Evolutionary conservation across 2,113 vertebrate genomes (phyloP), one percentile per base, ranked within the genome.

Genomic region (Variabilichromis moorii): DNA sequence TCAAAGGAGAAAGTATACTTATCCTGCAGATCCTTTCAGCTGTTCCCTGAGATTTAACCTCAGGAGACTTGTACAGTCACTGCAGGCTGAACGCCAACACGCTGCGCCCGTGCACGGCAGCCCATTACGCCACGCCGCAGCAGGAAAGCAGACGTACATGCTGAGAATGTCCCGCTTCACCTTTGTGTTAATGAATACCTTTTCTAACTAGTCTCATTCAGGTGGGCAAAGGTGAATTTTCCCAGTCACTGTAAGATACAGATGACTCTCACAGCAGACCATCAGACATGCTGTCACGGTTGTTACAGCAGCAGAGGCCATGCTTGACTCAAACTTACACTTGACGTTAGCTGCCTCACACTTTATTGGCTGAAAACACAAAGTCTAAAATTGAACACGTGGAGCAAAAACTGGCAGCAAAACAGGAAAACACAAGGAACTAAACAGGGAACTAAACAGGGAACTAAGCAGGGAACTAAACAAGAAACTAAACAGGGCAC

Each of bases 401-500:
- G 2, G 5, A 24, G 12, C 63, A 71, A 3, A 42, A 71, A 24
- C 63, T 14, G 35, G 63, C 31, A 66, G 61, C 4, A 35, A 66
- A 37, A 68, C 66, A 9, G 12, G 66, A 42, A 8, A 71, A 42
- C 66, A 42, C 35, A 37, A 1, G 35, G 2, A 37, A 37, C 35
- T 35, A 9, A 1, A 0, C 35, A 35, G 4, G 35, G 4, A 9
- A 10, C 35, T 37, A 2, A 37, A 0, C 35, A 35, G 0, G 35
- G 0, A 40, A 40, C 40, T 40, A 3, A 11, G 0, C 37, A 37
- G 0, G 35, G 1, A 4, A 37, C 35, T 37, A 37, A 4, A 0
- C 9, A 37, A 0, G 37, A 0, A 8, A 33, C 33, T 33, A 8
- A 8, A 0, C 33, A 33, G 1, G 33, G 1, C 3, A 40, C 37